Conservation (phyloP, 2,113 vertebrate species). For the Antechinus stuartii region DNA sequence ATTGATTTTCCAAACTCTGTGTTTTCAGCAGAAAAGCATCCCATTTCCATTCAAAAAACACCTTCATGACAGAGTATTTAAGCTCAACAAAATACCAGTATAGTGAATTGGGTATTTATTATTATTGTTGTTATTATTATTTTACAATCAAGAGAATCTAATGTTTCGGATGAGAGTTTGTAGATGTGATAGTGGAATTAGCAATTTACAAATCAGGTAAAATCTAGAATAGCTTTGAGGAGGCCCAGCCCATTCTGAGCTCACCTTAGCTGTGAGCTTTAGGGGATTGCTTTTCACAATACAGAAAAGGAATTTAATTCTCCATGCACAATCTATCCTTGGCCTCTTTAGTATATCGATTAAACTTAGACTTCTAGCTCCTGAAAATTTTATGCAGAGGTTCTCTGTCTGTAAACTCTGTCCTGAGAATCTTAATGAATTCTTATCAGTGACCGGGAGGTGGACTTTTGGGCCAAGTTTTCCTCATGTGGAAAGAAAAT, state of each 20-base stretch:
- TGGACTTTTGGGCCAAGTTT: slow-evolving; percentile 70
- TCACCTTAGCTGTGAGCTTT: slow-evolving; percentile 58
- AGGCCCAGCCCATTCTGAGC: slow-evolving; percentile 41
- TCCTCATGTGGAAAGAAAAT: slow-evolving; percentile 53
- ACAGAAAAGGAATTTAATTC: slow-evolving; percentile 76
- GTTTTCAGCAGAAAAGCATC: slow-evolving; percentile 57
- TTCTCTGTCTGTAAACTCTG: slow-evolving; percentile 75
- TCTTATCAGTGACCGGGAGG: slow-evolving; percentile 73
- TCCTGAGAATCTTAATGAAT: slow-evolving; percentile 77
- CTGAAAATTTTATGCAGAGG: slow-evolving; percentile 73
- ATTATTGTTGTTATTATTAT: no score
- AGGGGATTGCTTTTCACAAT: slow-evolving; percentile 71
- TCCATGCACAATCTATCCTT: slow-evolving; percentile 43
- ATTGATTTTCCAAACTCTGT: slow-evolving; percentile 64
- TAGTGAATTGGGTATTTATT: slow-evolving; percentile 64
- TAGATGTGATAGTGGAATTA: slow-evolving; percentile 63
- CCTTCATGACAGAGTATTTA: slow-evolving; percentile 66
- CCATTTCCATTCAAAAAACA: slow-evolving; percentile 58
- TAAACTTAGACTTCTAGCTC: slow-evolving; percentile 65
- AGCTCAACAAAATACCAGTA: slow-evolving; percentile 69
- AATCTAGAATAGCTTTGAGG: slow-evolving; percentile 59
- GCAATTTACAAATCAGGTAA: slow-evolving; percentile 77
- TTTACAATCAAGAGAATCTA: slow-evolving; percentile 66
- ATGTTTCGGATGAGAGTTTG: slow-evolving; percentile 57
- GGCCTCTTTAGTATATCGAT: slow-evolving; percentile 75